These are phyloP conservation scores for Caenorhabditis doughertyi DNA, from an alignment of 2,888 invertebrate species.

Conservation along the genomic window DNA sequence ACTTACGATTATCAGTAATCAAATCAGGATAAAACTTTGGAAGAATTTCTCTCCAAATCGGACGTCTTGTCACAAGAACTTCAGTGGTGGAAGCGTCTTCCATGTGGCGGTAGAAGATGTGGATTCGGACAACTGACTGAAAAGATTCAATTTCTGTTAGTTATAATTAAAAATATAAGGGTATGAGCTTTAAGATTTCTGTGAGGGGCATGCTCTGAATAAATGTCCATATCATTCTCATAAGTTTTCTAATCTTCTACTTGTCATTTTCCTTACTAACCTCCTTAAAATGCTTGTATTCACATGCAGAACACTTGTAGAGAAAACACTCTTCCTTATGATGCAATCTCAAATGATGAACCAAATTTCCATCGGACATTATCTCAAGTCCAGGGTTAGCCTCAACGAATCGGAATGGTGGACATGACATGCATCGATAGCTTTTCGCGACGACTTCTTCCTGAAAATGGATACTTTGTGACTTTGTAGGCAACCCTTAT, in stretches of 20 bases:
- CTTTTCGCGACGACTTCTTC: too few species aligned
- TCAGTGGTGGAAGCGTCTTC: background rate
- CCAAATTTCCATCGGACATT: background rate
- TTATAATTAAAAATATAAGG: too few species aligned
- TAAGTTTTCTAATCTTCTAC: too few species aligned
- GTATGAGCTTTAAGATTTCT: too few species aligned
- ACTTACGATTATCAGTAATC: too few species aligned
- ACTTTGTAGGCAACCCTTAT: too few species aligned
- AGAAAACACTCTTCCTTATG: constrained; percentile 25
- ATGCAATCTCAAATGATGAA: background rate
- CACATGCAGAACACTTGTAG: constrained; percentile 35
- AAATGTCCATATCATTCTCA: too few species aligned
- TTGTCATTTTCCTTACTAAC: background rate
- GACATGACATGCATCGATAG: constrained; percentile 37
- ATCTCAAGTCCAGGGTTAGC: background rate
- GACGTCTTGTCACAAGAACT: background rate
- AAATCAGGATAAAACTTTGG: constrained; percentile 7
- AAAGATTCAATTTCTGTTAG: too few species aligned
- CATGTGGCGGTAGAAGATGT: background rate
- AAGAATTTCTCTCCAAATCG: constrained; percentile 8
- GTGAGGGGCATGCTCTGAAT: too few species aligned
- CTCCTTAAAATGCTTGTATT: background rate
- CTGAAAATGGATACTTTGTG: too few species aligned
- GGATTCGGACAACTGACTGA: background rate
- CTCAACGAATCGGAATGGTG: background rate